These are phyloP conservation scores for Odontophorus gujanensis DNA, from an alignment of 2,113 vertebrate species.

Conservation along the genomic window DNA sequence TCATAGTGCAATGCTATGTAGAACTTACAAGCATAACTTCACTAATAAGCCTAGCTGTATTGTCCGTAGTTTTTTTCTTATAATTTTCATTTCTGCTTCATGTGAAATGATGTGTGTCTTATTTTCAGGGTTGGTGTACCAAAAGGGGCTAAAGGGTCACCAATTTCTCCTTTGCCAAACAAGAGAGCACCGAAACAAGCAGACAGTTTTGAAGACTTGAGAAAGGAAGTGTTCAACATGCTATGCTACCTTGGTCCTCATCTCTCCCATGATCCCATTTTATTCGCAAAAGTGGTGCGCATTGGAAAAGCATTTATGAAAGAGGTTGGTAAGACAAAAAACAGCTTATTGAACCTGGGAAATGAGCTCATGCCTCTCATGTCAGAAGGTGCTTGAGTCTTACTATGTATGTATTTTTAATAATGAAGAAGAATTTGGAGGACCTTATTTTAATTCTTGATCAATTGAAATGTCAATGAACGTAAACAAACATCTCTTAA, in stretches of 20 bases:
- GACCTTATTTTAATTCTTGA: background rate
- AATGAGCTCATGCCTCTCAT: background rate
- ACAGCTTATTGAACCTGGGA: background rate
- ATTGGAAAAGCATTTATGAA: constrained; percentile 99
- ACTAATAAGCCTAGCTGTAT: background rate
- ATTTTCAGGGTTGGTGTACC: constrained; percentile 89
- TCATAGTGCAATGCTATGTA: background rate
- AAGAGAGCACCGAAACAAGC: constrained; percentile 88
- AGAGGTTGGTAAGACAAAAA: constrained; percentile 85
- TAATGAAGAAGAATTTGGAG: background rate
- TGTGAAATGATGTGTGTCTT: background rate
- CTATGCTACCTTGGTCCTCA: constrained; percentile 96
- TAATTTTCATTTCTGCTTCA: background rate
- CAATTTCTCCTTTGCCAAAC: constrained; percentile 82
- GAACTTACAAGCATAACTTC: background rate
- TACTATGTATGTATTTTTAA: background rate
- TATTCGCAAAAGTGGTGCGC: constrained; percentile 95
- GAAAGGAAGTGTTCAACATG: constrained; percentile 94
- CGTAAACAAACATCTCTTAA: background rate
- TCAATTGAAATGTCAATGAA: background rate
- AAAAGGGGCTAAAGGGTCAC: constrained; percentile 92
- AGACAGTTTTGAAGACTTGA: constrained; percentile 91
- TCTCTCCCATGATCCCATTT: constrained; percentile 94
- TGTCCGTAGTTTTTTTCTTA: background rate
- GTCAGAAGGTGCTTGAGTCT: background rate